A percentile compares a stretch with the other conserved stretches of the same genome.
These are phyloP conservation scores for Actinia tenebrosa DNA, from an alignment of 64 coral and sea anemone species.

Conservation along the genomic window DNA sequence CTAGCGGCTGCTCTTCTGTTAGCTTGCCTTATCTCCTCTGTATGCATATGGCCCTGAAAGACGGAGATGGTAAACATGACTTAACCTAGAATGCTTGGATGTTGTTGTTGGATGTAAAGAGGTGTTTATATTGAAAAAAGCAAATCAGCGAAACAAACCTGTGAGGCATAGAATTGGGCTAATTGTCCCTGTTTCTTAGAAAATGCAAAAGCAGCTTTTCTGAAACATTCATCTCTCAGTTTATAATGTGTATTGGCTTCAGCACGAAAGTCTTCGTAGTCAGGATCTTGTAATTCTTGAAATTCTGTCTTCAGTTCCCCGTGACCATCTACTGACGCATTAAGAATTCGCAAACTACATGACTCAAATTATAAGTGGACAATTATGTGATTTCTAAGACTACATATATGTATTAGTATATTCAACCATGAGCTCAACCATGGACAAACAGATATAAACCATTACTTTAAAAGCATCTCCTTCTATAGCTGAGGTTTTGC, in stretches of 20 bases:
- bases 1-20: constrained; percentile 69
- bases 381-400: too few relatives aligned
- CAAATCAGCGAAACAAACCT: constrained; percentile 32
- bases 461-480: too few relatives aligned
- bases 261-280: constrained; percentile 70
- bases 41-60: constrained; percentile 66
- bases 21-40: constrained; percentile 76
- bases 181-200: constrained; percentile 74
- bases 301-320: constrained; percentile 1
- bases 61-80: neutral
- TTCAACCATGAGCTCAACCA: too few relatives aligned
- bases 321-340: neutral
- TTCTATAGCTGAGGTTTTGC: too few relatives aligned
- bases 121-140: too few relatives aligned
- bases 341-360: neutral
- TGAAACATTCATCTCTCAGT: constrained; percentile 73
- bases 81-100: neutral
- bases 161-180: constrained; percentile 74
- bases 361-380: too few relatives aligned
- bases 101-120: too few relatives aligned
- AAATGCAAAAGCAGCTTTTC: constrained; percentile 84
- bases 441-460: too few relatives aligned
- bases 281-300: constrained; percentile 63
- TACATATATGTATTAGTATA: too few relatives aligned
- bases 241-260: constrained; percentile 63